Evolutionary conservation across 2,113 vertebrate species (phyloP), one percentile per base, ranked within the genome.

Genomic region (Campylorhamphus procurvoides): DNA sequence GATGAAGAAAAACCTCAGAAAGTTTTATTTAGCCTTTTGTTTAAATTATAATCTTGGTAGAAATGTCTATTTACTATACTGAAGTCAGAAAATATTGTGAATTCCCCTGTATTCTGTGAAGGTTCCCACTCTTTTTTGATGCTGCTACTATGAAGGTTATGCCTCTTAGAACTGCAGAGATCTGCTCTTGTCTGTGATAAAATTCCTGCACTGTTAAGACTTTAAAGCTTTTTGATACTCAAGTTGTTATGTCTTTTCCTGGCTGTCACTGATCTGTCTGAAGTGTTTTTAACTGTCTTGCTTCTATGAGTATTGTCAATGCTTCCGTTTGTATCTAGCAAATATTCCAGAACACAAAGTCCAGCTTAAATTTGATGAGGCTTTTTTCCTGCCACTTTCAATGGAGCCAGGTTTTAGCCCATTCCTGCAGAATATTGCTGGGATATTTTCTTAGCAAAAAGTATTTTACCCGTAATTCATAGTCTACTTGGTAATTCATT

Each of bases 1-100:
- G 29, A 14, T 10, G 22, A 4, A 6, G 10, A 27, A 15, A 58
- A 33, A 0, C 2, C 2, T 20, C 4, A 13, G 3, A 20, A 28
- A 3, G 2, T 40, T 9, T 60, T 74, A 18, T 35, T n/a, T 63
- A 71, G 15, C 9, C 6, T 84, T 78, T 50, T 0, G 1, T 81
- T 84, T 89, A 47, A 72, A 85, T 33, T 49, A 18, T 12, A 60
- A 2, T 33, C 67, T 42, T 52, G 8, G 10, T 35, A 47, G 24
- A 33, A 39, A 39, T 37, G 15, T 78, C 60, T 39, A 10, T 52
- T 40, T 58, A 33, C 29, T 72, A 8, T 15, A 17, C 1, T 35
- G 8, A 12, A 60, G 40, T 46, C 11, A 72, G 28, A 78, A 82
- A 56, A 44, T 44, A 14, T 0, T n/a, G 13, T 37, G 20, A 84